phyloP scores from a whole-genome alignment of 2,113 vertebrate species.

The Cyprinodon tularosa region DNA sequence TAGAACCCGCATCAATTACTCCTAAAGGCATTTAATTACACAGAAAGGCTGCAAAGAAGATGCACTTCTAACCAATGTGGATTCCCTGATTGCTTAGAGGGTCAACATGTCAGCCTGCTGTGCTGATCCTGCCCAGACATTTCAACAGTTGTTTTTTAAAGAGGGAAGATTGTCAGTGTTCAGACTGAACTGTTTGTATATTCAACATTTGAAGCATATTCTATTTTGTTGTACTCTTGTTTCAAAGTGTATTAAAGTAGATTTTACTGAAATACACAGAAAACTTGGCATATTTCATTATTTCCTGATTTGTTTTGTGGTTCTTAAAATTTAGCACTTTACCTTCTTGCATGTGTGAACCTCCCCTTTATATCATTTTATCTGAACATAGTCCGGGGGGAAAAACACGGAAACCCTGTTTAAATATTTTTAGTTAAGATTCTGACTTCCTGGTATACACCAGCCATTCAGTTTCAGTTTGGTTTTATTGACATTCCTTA shows the following conservation, averaged over 20 bases:
- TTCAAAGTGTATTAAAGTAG: slow-evolving; percentile 99
- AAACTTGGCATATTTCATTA: slow-evolving; percentile 43
- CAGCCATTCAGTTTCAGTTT: background rate
- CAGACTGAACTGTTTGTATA: slow-evolving; percentile 99
- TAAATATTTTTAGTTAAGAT: background rate
- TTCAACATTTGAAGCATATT: slow-evolving; percentile 99
- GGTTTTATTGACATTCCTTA: no score
- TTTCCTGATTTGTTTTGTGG: background rate
- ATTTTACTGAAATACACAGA: slow-evolving; percentile 85
- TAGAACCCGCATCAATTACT: no score
- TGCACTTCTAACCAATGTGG: slow-evolving; percentile 11
- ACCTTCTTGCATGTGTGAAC: background rate
- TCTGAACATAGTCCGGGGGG: no score
- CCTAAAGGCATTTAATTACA: slow-evolving; percentile 11
- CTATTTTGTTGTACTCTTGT: slow-evolving; percentile 99
- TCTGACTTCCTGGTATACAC: background rate
- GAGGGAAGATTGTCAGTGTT: slow-evolving; percentile 83
- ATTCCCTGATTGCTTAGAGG: slow-evolving; percentile 34
- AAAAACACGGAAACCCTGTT: no score
- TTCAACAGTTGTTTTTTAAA: slow-evolving; percentile 55
- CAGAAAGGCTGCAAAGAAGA: slow-evolving; percentile 4
- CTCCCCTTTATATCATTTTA: no score
- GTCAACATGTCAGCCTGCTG: background rate
- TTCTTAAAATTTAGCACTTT: background rate
- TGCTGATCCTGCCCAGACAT: slow-evolving; percentile 29